Base-by-base conservation (phyloP, 2,888 invertebrate species). In the Dryococelus australis region DNA sequence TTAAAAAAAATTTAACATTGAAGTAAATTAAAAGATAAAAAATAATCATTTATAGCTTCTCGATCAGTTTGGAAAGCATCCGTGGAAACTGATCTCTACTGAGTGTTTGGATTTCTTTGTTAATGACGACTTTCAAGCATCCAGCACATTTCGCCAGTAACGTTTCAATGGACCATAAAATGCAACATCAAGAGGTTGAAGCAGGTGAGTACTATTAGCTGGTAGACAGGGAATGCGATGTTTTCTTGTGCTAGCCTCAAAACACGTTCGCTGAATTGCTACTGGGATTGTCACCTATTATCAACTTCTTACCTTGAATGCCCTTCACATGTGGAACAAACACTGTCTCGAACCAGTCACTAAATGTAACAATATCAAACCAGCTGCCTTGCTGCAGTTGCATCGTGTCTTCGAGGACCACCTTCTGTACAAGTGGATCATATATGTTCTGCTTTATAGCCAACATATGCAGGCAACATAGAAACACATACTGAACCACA, bases 291-390 rank as follows among this genome's bases (percentile, higher is more conserved):
- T 83, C 83, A 9, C 83, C 83, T 16, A 83, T 83, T 20, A 83
- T 12, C 10, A 83, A 5, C 4, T 83, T 26, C 24, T 83, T 83
- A 13, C 83, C 83, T 4, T 8, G 28, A 83, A 83, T 35, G 35
- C 16, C n/a, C 13, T 83, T 83, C 28, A 43, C 83, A 83, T 83
- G 83, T 83, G 83, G 83, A 83, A 83, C 35, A 27, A 83, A 83
- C 83, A 43, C 28, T 83, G 43, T 26, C 83, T 35, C 43, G 27
- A 83, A 83, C 83, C 83, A 83, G 83, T 83, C 83, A 83, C 35
- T 83, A 27, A 83, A 83, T 5, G 43, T 83, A 83, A 35, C 43
- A 20, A 43, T 43, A 83, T 83, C 83, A 27, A 83, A 83, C 83
- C 83, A 83, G n/a, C 83, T n/a, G n/a, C 65, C 16, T 47, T 24